Base-by-base conservation (phyloP, 2,888 invertebrate species). In the Deilephila porcellus region DNA sequence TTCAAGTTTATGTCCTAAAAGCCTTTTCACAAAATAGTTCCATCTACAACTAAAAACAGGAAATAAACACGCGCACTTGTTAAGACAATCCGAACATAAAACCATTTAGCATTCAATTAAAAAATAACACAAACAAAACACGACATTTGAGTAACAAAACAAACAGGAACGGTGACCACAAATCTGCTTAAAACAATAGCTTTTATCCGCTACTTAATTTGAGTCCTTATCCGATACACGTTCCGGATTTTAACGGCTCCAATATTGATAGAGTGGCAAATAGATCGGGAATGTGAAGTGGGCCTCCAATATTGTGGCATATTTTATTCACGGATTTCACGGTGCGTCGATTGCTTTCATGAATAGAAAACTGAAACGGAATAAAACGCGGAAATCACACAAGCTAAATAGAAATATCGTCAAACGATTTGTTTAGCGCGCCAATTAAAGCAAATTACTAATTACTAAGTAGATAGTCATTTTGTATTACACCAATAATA, bases 241-340 rank as follows among this genome's bases (percentile, higher is more conserved):
- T 11, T 7, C 29, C 1, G 60, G 29, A 56, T n/a, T 56, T 25
- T 62, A 62, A 62, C 29, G 14, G 25, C 60, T 29, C 32, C 32
- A 62, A 62, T 62, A 62, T 62, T 62, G 62, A 62, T 62, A 62
- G 32, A 62, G 32, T 32, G 32, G 32, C 32, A 62, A 29, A 32
- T 62, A 62, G 62, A 62, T 19, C 32, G 56, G 56, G 29, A 62
- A 19, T 62, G 11, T 25, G 62, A 32, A 62, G 64, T 37, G 56
- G 56, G 56, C 14, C n/a, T n/a, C 19, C 56, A 5, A 56, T 56
- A 56, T 56, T 56, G 56, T 56, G 56, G 56, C 56, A 56, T n/a
- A 56, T 56, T 56, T n/a, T 56, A 56, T 56, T 56, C 56, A 56
- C n/a, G 56, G n/a, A 56, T 56, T 56, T 56, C 56, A n/a, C 6